phyloP scores from a whole-genome alignment of 2,113 vertebrate species.

The Gobio gobio region DNA sequence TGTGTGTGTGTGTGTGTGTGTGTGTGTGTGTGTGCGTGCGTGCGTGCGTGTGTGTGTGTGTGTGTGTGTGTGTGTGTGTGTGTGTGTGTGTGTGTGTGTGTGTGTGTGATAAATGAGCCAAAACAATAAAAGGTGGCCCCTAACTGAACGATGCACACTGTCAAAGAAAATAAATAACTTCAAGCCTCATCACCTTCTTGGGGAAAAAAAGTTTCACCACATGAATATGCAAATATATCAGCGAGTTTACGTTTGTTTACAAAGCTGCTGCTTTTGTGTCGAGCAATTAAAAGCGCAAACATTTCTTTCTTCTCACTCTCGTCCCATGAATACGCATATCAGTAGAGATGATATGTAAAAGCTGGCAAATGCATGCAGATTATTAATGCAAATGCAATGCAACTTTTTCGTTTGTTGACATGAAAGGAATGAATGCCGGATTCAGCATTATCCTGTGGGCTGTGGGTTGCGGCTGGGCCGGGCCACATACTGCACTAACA shows the following conservation, averaged over 20 bases:
- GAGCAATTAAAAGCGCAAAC: conserved; percentile 80
- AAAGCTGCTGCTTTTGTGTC: conserved; percentile 77
- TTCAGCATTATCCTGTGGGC: conserved; percentile 21
- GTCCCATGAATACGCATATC: conserved; percentile 55
- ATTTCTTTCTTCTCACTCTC: conserved; percentile 63
- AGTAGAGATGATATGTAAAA: conserved; percentile 57
- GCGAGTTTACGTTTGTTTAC: conserved; percentile 72
- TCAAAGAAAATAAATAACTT: conserved; percentile 67
- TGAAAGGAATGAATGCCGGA: conserved; percentile 36
- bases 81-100: conserved; percentile 3
- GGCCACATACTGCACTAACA: background rate
- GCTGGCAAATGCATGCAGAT: conserved; percentile 47
- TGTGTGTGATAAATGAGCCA: conserved; percentile 58
- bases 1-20: conserved; percentile 1
- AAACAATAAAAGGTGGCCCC: conserved; percentile 62
- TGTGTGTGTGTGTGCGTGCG: conserved; percentile 20
- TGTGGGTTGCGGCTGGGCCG: background rate
- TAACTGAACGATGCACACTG: conserved; percentile 60
- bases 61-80: conserved; percentile 6
- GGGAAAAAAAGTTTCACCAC: conserved; percentile 53
- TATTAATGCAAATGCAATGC: conserved; percentile 55
- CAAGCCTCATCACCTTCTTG: conserved; percentile 62
- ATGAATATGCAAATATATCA: conserved; percentile 79
- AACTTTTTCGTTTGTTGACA: conserved; percentile 41
- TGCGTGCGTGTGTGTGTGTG: conserved; percentile 1